Percentiles rank a stretch among this genome's conserved stretches.
Evolutionary conservation across 2,113 vertebrate species (phyloP).

Genomic region (Motacilla tschutschensis): DNA sequence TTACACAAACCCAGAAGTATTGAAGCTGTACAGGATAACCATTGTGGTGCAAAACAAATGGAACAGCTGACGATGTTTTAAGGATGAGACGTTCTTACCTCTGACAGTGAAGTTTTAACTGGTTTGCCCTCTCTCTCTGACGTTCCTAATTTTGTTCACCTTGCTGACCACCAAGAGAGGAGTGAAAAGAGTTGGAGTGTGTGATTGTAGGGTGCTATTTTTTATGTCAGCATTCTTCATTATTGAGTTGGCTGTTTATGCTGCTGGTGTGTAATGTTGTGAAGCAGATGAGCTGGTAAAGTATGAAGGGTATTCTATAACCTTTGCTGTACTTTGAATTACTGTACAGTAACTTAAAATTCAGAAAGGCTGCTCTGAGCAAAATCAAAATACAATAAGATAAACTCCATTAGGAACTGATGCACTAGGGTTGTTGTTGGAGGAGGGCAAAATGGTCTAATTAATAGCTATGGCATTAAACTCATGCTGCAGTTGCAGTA

Average conservation of each 20-base stretch:
- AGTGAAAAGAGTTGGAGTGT: neutral
- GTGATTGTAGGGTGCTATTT: neutral
- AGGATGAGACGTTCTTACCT: neutral
- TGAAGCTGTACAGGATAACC: neutral
- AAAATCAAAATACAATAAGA: slow-evolving; percentile 38
- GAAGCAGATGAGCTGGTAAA: slow-evolving; percentile 53
- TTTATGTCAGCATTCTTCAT: slow-evolving; percentile 48
- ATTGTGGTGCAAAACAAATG: neutral
- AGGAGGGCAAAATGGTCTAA: slow-evolving; percentile 46
- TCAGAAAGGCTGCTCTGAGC: slow-evolving; percentile 25
- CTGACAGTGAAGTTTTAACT: neutral
- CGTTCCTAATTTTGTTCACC: neutral
- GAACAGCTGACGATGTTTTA: neutral
- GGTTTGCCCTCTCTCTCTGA: neutral
- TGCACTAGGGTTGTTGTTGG: neutral
- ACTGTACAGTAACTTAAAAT: slow-evolving; percentile 24
- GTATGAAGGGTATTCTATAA: slow-evolving; percentile 48
- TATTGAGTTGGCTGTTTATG: slow-evolving; percentile 45
- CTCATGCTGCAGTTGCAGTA: slow-evolving; percentile 17
- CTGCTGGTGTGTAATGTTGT: slow-evolving; percentile 42
- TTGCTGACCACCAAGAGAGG: neutral
- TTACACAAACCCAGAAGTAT: neutral
- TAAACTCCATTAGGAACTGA: slow-evolving; percentile 40
- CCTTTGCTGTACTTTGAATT: slow-evolving; percentile 30
- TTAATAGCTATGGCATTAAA: slow-evolving; percentile 62